Base-by-base conservation (phyloP, 37 sponge, comb jelly and placozoan species). In the Ephydatia muelleri region DNA sequence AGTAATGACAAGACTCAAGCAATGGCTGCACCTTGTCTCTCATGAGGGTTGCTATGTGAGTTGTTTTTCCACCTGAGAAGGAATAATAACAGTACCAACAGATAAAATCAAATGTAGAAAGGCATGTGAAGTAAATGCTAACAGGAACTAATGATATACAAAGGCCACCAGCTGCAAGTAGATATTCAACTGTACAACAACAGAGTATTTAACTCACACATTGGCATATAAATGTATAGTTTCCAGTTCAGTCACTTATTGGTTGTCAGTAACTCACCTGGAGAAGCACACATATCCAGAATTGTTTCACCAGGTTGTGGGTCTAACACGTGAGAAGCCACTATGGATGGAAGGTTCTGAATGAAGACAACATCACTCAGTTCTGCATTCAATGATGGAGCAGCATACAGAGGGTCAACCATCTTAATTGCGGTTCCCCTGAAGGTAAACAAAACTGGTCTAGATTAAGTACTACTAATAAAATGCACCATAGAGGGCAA, bases 211-310 rank as follows among this genome's bases (percentile, higher is more conserved):
- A n/a, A n/a, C n/a, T n/a, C n/a, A n/a, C n/a, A n/a, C n/a, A n/a
- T n/a, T n/a, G n/a, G n/a, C n/a, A n/a, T n/a, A n/a, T n/a, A n/a
- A n/a, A n/a, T n/a, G n/a, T n/a, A n/a, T n/a, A n/a, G n/a, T n/a
- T n/a, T n/a, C n/a, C n/a, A n/a, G n/a, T n/a, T n/a, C n/a, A n/a
- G n/a, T n/a, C n/a, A n/a, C n/a, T n/a, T n/a, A n/a, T n/a, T n/a
- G n/a, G n/a, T n/a, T n/a, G n/a, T n/a, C 16, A 16, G 19, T 57
- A 21, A 29, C 43, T 48, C 14, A 91, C 91, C 96, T 80, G 96
- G 96, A 31, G 96, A 84, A 80, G 96, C 83, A 78, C 96, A 95
- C 96, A 95, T 95, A 73, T 95, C 96, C 30, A 95, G 82, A 5
- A 95, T 83, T 5, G 22, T 39, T 5, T 92, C 91, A n/a, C 91